These are phyloP conservation scores for Rhagoletis pomonella DNA, from an alignment of 1,140 invertebrate species.

Conservation along the genomic window DNA sequence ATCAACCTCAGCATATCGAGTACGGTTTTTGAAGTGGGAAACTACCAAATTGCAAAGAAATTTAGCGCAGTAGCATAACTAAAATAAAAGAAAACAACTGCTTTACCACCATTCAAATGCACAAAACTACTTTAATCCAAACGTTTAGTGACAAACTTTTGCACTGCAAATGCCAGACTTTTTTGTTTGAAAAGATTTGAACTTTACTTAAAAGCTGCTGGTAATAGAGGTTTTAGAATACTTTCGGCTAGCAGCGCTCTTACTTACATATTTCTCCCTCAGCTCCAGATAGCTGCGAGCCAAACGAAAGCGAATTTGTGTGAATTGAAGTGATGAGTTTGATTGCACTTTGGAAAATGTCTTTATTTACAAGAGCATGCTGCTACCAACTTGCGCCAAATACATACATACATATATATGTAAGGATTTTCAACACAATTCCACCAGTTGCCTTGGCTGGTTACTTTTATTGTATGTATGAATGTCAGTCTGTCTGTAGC, in stretches of 20 bases:
- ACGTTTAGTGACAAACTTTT: background rate
- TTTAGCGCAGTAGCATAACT: too few relatives aligned
- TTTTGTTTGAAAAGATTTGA: background rate
- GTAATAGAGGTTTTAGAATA: background rate
- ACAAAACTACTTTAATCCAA: background rate
- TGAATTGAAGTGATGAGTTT: conserved; percentile 57
- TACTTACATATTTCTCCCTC: background rate
- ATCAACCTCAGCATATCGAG: too few relatives aligned
- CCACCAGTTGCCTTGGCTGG: conserved; percentile 12
- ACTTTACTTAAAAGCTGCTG: background rate
- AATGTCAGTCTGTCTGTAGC: background rate
- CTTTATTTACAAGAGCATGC: conserved; percentile 55
- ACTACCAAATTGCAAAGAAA: too few relatives aligned
- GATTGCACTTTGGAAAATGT: conserved; percentile 57
- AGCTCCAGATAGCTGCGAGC: background rate
- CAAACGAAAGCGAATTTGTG: conserved; percentile 27
- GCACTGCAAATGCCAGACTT: background rate
- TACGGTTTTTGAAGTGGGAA: too few relatives aligned
- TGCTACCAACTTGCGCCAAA: background rate
- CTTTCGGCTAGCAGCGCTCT: background rate
- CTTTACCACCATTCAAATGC: background rate
- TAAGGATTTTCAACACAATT: conserved; percentile 2
- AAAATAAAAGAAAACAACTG: too few relatives aligned
- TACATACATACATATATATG: background rate
- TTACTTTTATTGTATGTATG: conserved; percentile 41